Evolutionary conservation across 2,797 vertebrate genomes (phyloP), one percentile per base, ranked within the genome.

Genomic region (Pteropus rufus): DNA sequence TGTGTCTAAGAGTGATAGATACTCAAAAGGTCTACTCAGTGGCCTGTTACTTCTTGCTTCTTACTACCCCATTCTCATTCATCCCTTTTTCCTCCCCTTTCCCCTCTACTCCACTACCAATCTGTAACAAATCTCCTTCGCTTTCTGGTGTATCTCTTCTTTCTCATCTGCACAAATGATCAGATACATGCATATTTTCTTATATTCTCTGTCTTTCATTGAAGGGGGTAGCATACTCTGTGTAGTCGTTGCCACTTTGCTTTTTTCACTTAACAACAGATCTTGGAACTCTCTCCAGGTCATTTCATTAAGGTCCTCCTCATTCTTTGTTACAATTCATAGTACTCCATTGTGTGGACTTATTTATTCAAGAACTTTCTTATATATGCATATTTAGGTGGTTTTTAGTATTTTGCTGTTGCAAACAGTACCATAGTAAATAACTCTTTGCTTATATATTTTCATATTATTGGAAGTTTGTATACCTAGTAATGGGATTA

Each of bases 351-450:
- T 85, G 10, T 92, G 23, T 69, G 52, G 10, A 56, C 62, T 84
- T 84, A 89, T 73, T 94, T 96, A 73, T 60, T 75, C 52, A 91
- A 5, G 26, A 31, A n/a, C 62, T 94, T 34, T 67, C 52, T 58
- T 56, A 82, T 21, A 11, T 89, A 49, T 89, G 44, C n/a, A 41
- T 80, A 36, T 86, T 89, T 85, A 86, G 31, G 7, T 81, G 67
- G 39, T 90, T 92, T 93, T 85, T 14, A 84, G 24, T 92, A 94
- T 81, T 94, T 73, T 94, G 19, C 19, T 10, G 26, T 89, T 84
- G 21, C 26, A 90, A 81, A 95, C 34, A 94, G 14, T 72, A 34
- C n/a, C n/a, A 46, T 79, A 90, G 46, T 82, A 93, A 90, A 90
- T 90, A 82, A 77, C 34, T 64, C 29, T 58, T 12, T 82, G 41